A percentile compares a stretch with the other conserved stretches of the same genome.
These are phyloP conservation scores for Sarcophaga subvicina DNA, from an alignment of 2,888 invertebrate genomes.

Conservation along the genomic window DNA sequence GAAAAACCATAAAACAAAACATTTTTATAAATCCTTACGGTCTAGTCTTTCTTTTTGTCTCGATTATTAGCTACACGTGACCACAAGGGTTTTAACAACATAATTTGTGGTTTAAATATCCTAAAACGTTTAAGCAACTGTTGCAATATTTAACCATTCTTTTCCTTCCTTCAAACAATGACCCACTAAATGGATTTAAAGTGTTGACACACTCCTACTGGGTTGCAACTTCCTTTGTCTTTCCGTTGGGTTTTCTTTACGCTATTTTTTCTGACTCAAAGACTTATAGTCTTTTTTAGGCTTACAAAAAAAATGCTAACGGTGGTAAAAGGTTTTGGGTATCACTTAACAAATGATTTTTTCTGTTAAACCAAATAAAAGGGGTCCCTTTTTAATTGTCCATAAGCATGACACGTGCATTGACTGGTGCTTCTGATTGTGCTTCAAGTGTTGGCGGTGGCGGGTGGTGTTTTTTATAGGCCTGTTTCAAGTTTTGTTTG, in stretches of 20 bases:
- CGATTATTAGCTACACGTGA: constrained; percentile 63
- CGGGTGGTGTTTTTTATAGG: constrained; percentile 51
- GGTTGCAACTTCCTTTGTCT: constrained; percentile 3
- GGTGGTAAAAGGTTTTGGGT: constrained; percentile 53
- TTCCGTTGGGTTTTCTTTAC: constrained; percentile 18
- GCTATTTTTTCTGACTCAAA: constrained; percentile 50
- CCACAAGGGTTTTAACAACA: constrained; percentile 61
- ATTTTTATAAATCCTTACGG: constrained; percentile 3
- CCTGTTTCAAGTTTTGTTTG: constrained; percentile 47
- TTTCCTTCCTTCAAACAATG: constrained; percentile 18
- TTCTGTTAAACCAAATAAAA: constrained; percentile 12
- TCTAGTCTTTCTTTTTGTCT: constrained; percentile 6
- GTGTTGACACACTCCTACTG: constrained; percentile 62
- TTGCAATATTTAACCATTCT: constrained; percentile 50
- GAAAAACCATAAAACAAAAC: background rate
- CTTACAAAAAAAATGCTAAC: background rate
- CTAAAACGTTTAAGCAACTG: constrained; percentile 59
- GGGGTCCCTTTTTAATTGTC: constrained; percentile 41
- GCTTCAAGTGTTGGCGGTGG: constrained; percentile 16
- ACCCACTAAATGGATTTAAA: constrained; percentile 46
- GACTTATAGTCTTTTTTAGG: constrained; percentile 50
- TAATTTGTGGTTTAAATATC: constrained; percentile 65
- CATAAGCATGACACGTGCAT: constrained; percentile 52
- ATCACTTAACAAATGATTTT: constrained; percentile 48
- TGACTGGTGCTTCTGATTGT: background rate